These are phyloP conservation scores for Lerista edwardsae DNA, from an alignment of 2,797 vertebrate genomes.

Conservation along the genomic window DNA sequence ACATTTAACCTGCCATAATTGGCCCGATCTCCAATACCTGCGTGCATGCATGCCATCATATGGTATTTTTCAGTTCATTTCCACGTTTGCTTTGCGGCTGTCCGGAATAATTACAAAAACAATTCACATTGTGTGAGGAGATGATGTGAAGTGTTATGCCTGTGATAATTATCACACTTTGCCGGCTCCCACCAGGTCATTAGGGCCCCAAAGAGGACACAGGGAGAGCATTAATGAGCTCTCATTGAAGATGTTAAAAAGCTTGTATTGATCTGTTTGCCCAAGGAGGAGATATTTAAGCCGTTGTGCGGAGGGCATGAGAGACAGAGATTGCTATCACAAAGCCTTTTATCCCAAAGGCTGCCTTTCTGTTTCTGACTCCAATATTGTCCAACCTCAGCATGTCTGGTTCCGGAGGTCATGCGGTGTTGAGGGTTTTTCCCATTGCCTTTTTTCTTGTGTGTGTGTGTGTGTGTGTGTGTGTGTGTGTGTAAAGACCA, in stretches of 20 bases:
- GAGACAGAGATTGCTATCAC: constrained; percentile 90
- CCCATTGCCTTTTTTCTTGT: not conserved
- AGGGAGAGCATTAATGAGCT: constrained; percentile 89
- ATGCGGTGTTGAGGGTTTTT: constrained; percentile 77
- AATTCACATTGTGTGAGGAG: constrained; percentile 78
- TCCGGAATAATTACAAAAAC: constrained; percentile 84
- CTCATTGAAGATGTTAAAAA: constrained; percentile 95
- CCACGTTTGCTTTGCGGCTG: constrained; percentile 73
- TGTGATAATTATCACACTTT: constrained; percentile 82
- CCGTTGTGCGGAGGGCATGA: constrained; percentile 88
- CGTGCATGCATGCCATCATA: constrained; percentile 77
- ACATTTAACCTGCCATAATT: constrained; percentile 72
- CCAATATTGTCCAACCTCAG: constrained; percentile 86
- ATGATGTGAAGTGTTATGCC: constrained; percentile 78
- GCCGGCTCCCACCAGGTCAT: constrained; percentile 87
- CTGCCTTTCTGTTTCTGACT: constrained; percentile 82
- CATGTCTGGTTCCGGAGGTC: constrained; percentile 86
- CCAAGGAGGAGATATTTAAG: constrained; percentile 96
- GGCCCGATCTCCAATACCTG: constrained; percentile 57
- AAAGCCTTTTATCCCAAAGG: constrained; percentile 90
- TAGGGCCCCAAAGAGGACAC: constrained; percentile 86
- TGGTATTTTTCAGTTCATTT: constrained; percentile 80
- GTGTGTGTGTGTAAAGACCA: too few relatives aligned
- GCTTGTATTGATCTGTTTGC: constrained; percentile 96
- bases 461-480: too few relatives aligned